These are phyloP conservation scores for Drosophila antonietae DNA, from an alignment of 2,888 invertebrate genomes.

Conservation along the genomic window DNA sequence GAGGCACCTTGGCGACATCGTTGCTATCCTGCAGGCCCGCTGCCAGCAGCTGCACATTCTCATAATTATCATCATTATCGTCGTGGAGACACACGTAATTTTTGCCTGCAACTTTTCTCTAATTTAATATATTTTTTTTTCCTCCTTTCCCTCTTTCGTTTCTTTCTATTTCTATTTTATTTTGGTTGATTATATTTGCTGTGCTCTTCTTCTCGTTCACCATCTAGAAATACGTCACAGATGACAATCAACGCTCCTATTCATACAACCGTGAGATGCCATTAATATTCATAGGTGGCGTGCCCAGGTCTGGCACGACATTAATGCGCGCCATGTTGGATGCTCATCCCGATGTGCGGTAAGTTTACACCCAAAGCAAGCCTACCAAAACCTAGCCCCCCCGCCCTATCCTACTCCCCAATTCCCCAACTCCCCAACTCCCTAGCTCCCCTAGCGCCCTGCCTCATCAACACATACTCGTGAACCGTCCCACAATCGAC, in stretches of 20 bases:
- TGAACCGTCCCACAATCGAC: background rate
- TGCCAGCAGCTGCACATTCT: constrained; percentile 18
- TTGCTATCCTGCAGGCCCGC: background rate
- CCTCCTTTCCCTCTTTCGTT: background rate
- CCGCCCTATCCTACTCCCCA: too few relatives aligned
- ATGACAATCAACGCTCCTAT: constrained; percentile 88
- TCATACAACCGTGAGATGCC: constrained; percentile 95
- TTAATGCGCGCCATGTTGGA: constrained; percentile 99
- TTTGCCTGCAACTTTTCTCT: constrained; percentile 65
- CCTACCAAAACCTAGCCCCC: background rate
- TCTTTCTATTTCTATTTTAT: background rate
- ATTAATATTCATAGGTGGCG: constrained; percentile 98
- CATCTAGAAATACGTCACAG: constrained; percentile 87
- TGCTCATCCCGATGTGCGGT: constrained; percentile 98
- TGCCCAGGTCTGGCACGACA: constrained; percentile 98
- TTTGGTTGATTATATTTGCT: constrained; percentile 14
- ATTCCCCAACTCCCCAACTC: background rate
- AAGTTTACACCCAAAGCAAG: constrained; percentile 62
- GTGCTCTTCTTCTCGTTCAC: background rate
- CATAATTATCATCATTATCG: constrained; percentile 39
- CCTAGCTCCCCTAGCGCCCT: background rate
- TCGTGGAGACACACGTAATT: constrained; percentile 61
- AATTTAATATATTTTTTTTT: constrained; percentile 57
- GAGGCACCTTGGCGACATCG: constrained; percentile 30
- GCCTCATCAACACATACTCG: constrained; percentile 1